phyloP scores from a whole-genome alignment of 2,113 vertebrate species.

The Semnornis frantzii region DNA sequence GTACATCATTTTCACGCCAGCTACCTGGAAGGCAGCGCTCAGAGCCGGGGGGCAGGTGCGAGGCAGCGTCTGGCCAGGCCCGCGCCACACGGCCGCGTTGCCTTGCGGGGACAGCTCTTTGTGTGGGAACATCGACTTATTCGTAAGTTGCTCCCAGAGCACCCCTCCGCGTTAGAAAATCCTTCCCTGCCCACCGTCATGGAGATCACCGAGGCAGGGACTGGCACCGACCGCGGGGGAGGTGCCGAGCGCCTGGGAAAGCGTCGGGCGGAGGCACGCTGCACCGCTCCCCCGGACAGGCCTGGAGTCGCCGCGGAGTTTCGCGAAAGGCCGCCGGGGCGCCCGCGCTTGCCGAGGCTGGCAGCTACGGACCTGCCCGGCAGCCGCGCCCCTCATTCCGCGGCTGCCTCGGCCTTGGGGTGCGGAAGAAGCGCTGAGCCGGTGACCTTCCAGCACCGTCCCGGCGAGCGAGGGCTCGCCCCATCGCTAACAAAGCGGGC shows the following conservation, averaged over 20 bases:
- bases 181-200: neutral
- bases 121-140: neutral
- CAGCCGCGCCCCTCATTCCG: neutral
- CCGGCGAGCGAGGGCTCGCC: too few relatives aligned
- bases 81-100: too few relatives aligned
- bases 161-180: neutral
- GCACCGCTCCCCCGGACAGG: neutral
- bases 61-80: too few relatives aligned
- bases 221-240: neutral
- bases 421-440: too few relatives aligned
- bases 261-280: neutral
- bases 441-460: too few relatives aligned
- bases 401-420: neutral
- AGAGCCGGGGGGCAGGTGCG: too few relatives aligned
- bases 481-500: neutral
- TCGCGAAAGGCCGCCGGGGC: fast-evolving
- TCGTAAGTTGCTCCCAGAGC: neutral
- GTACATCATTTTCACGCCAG: neutral
- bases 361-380: neutral
- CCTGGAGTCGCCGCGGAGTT: neutral
- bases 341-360: neutral
- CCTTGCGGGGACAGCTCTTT: neutral
- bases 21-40: neutral
- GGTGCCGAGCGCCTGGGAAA: neutral
- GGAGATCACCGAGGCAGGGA: neutral